These are phyloP conservation scores for Pardalotus punctatus DNA, from an alignment of 2,113 vertebrate genomes.

Conservation along the genomic window DNA sequence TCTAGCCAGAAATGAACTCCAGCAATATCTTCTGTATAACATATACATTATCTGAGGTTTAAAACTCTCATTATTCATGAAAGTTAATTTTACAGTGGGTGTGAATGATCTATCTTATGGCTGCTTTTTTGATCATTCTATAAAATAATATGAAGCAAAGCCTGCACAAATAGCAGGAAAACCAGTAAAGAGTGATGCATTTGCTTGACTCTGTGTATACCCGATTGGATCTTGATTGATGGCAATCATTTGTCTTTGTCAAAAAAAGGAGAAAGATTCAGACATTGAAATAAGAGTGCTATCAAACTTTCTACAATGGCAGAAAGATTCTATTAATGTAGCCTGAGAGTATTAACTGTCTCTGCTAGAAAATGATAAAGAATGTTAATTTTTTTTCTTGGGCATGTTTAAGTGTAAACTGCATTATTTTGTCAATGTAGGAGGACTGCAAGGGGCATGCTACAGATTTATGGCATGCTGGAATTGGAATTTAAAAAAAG, in stretches of 20 bases:
- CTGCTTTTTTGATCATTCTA: conserved; percentile 83
- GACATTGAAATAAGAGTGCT: conserved; percentile 85
- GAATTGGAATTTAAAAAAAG: conserved; percentile 48
- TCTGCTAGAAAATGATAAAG: conserved; percentile 81
- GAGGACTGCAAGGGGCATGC: conserved; percentile 55
- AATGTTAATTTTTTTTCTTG: conserved; percentile 78
- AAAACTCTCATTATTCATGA: conserved; percentile 88
- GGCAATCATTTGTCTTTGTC: conserved; percentile 92
- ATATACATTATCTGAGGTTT: conserved; percentile 82
- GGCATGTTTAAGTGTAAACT: conserved; percentile 73
- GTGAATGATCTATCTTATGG: conserved; percentile 84
- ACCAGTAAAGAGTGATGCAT: conserved; percentile 83
- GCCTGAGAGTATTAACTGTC: conserved; percentile 78
- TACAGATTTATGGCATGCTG: conserved; percentile 69
- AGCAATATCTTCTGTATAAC: conserved; percentile 79
- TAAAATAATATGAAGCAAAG: conserved; percentile 86
- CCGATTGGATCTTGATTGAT: conserved; percentile 90
- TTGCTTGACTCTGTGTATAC: conserved; percentile 77
- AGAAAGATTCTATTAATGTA: conserved; percentile 86
- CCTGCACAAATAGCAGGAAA: conserved; percentile 81
- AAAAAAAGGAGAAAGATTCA: conserved; percentile 82
- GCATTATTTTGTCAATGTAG: conserved; percentile 70
- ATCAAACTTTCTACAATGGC: conserved; percentile 87
- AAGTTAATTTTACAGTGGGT: conserved; percentile 87
- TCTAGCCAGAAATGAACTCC: conserved; percentile 81